A percentile compares a stretch with the other conserved stretches of the same genome.
phyloP scores from a whole-genome alignment of 2,113 vertebrate species.

The Gallinago undulata region DNA sequence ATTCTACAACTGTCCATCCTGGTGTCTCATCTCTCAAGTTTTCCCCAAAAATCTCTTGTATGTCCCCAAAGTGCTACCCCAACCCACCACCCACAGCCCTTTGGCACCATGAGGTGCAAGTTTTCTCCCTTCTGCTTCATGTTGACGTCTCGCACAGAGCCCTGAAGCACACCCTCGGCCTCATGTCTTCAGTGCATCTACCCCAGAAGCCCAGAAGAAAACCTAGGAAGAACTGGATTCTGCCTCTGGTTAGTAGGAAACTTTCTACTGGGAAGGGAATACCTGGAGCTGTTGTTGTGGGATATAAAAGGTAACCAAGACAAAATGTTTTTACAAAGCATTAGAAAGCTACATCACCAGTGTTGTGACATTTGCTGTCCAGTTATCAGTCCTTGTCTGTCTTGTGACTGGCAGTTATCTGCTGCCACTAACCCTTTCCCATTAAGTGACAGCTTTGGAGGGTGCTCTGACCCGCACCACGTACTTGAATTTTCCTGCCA shows the following conservation, averaged over 20 bases:
- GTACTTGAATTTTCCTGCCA: background rate
- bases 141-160: background rate
- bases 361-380: background rate
- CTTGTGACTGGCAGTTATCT: background rate
- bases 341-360: background rate
- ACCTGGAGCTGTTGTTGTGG: background rate
- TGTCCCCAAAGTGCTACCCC: background rate
- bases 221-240: background rate
- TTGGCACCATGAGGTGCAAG: background rate
- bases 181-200: background rate
- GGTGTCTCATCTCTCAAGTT: background rate
- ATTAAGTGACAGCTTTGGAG: background rate
- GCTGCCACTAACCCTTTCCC: background rate
- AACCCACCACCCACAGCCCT: too few species aligned
- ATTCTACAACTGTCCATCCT: background rate
- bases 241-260: background rate
- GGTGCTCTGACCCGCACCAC: background rate
- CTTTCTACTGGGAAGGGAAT: background rate
- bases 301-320: background rate
- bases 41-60: background rate
- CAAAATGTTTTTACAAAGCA: background rate
- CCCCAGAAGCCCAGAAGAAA: background rate
- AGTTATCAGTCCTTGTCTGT: background rate
- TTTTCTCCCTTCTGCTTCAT: background rate
- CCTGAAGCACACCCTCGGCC: background rate